Conservation (phyloP, 1,140 invertebrate species). For the Platorchestia sp. region DNA sequence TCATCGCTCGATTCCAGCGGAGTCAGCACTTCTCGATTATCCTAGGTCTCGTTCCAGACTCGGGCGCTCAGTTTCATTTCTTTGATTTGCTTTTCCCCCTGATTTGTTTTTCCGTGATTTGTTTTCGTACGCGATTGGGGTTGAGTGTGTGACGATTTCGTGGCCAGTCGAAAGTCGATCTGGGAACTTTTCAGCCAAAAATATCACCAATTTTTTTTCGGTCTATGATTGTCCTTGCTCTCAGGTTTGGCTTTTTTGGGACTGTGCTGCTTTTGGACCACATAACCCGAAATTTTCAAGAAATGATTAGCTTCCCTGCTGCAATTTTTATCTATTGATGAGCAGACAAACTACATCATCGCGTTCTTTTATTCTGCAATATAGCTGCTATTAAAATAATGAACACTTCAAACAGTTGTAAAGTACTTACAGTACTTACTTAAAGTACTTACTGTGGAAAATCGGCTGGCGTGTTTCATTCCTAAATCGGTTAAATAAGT, state of each 20-base stretch:
- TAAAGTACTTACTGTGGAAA: too few species aligned
- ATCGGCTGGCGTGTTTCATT: too few species aligned
- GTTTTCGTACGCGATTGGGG: conserved; percentile 16
- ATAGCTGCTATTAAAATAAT: too few species aligned
- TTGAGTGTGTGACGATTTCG: neutral
- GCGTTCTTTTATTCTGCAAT: too few species aligned
- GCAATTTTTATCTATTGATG: too few species aligned
- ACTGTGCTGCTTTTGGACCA: too few species aligned
- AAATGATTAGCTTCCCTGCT: too few species aligned
- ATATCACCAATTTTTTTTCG: neutral
- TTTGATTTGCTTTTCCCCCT: conserved; percentile 14
- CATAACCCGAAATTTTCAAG: too few species aligned
- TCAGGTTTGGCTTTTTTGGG: neutral
- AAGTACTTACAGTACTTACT: too few species aligned
- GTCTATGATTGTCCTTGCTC: neutral
- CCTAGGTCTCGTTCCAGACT: neutral
- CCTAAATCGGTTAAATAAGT: too few species aligned
- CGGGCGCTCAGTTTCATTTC: conserved; percentile 31
- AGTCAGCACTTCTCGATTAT: conserved; percentile 29
- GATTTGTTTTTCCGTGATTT: conserved; percentile 13
- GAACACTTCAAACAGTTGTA: too few species aligned
- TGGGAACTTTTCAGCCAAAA: neutral
- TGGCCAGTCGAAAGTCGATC: neutral
- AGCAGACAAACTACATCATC: too few species aligned
- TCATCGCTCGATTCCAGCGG: neutral